Conservation (phyloP, 2,113 vertebrate genomes). For the Corythornis vintsioides region DNA sequence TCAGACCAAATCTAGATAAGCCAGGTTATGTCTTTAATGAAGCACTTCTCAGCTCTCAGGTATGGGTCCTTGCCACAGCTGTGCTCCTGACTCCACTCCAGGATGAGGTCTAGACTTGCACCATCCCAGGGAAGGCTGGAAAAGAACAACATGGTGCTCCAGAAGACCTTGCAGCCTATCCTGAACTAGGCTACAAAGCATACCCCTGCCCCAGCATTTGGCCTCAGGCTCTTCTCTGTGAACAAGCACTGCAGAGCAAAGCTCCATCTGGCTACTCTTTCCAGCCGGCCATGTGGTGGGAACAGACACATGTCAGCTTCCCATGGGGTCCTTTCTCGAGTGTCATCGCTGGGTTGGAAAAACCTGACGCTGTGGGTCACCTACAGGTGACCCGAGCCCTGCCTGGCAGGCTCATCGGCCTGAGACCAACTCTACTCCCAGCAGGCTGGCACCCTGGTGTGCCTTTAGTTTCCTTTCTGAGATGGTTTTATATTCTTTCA, state of each 20-base stretch:
- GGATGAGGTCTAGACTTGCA: constrained; percentile 48
- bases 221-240: background rate
- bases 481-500: background rate
- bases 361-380: background rate
- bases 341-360: background rate
- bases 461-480: background rate
- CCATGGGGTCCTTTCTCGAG: background rate
- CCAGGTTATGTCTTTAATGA: background rate
- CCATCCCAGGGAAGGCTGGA: background rate
- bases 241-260: background rate
- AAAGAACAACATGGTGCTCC: background rate
- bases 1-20: constrained; percentile 64
- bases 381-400: background rate
- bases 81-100: background rate
- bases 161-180: background rate
- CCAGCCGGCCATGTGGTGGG: rapidly evolving
- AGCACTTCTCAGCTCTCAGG: constrained; percentile 37
- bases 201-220: rapidly evolving
- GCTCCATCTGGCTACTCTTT: background rate
- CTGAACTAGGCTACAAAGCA: rapidly evolving
- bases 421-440: background rate
- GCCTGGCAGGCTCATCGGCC: background rate
- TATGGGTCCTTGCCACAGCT: constrained; percentile 40
- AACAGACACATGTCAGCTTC: rapidly evolving
- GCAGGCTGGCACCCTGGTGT: background rate